phyloP scores from a whole-genome alignment of 2,797 vertebrate genomes.

The Pyrocephalus nanus region DNA sequence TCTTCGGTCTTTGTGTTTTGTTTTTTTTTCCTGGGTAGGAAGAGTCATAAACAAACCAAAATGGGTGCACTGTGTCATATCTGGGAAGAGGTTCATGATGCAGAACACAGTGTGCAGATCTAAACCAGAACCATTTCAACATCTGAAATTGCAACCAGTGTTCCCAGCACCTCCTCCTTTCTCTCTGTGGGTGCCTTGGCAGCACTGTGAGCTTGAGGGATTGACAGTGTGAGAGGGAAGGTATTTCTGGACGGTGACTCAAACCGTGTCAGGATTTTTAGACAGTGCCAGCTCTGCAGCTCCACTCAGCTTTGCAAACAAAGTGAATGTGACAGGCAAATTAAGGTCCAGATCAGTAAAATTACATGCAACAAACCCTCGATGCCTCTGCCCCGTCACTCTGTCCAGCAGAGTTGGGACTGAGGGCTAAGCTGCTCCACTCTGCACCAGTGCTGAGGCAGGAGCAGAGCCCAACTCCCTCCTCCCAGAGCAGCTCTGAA shows the following conservation, averaged over 20 bases:
- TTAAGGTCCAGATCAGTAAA: background rate
- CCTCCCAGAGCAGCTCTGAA: background rate
- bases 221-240: slow-evolving; percentile 20
- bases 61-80: background rate
- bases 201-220: background rate
- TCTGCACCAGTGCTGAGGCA: background rate
- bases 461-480: background rate
- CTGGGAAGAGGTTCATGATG: background rate
- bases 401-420: accelerated
- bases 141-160: background rate
- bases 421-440: accelerated
- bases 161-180: slow-evolving; percentile 28
- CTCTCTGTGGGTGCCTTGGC: slow-evolving; percentile 11
- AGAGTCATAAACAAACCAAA: background rate
- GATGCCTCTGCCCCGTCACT: background rate
- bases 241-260: slow-evolving; percentile 35
- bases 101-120: background rate
- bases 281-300: slow-evolving; percentile 28
- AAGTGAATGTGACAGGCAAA: slow-evolving; percentile 16
- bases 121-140: background rate
- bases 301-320: background rate
- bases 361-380: background rate
- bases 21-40: background rate
- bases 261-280: slow-evolving; percentile 5
- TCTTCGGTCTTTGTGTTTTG: background rate